Evolutionary conservation across 2,797 vertebrate genomes (phyloP).

Genomic region (Pseudomugil gertrudae): DNA sequence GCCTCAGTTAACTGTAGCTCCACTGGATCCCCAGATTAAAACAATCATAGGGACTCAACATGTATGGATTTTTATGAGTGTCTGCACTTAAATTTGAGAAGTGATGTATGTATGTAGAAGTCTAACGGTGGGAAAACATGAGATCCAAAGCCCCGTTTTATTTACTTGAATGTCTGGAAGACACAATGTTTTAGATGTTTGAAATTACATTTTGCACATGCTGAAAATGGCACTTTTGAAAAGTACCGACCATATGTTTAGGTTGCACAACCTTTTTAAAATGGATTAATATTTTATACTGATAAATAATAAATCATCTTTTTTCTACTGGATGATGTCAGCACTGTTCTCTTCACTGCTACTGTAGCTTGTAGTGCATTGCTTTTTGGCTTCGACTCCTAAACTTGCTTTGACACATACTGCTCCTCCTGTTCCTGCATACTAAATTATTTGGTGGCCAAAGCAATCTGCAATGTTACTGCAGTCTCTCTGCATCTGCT

Average conservation of each 20-base stretch:
- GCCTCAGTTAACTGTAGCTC: slow-evolving; percentile 71
- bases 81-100: slow-evolving; percentile 55
- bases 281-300: slow-evolving; percentile 79
- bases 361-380: slow-evolving; percentile 35
- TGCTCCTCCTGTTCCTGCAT: slow-evolving; percentile 17
- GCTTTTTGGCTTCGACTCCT: slow-evolving; percentile 22
- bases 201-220: slow-evolving; percentile 78
- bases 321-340: slow-evolving; percentile 65
- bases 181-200: slow-evolving; percentile 56
- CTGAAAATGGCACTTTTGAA: slow-evolving; percentile 70
- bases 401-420: slow-evolving; percentile 20
- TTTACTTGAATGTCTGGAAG: slow-evolving; percentile 72
- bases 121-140: slow-evolving; percentile 29
- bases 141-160: slow-evolving; percentile 66
- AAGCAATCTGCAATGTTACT: slow-evolving; percentile 24
- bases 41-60: slow-evolving; percentile 60
- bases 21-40: slow-evolving; percentile 45
- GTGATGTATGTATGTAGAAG: slow-evolving; percentile 23
- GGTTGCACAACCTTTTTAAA: slow-evolving; percentile 76
- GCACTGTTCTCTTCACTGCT: slow-evolving; percentile 48
- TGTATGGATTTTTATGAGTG: slow-evolving; percentile 37
- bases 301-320: slow-evolving; percentile 76
- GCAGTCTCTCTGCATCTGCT: slow-evolving; percentile 10
- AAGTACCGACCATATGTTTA: slow-evolving; percentile 67
- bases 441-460: slow-evolving; percentile 55